These are phyloP conservation scores for Phenganax subtilis DNA, from an alignment of 92 coral and sea anemone species.

Conservation along the genomic window DNA sequence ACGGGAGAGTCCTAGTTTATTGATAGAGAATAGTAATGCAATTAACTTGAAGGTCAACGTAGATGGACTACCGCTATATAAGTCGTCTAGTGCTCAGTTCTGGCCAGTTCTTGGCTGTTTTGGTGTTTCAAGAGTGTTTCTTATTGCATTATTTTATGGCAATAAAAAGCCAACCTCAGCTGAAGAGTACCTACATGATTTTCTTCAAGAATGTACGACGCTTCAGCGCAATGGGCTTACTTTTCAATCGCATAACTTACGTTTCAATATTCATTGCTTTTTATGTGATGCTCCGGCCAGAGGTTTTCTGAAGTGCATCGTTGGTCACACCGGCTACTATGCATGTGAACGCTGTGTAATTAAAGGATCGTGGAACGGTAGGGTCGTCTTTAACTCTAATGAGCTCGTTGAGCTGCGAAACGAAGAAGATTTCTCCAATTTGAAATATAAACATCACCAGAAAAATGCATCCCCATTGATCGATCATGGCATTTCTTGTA, in stretches of 20 bases:
- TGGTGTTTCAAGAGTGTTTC: not conserved
- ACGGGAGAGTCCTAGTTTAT: not conserved
- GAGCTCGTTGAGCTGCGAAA: not conserved
- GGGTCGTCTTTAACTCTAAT: constrained; percentile 8
- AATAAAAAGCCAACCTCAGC: not conserved
- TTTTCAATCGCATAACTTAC: not conserved
- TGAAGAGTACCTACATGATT: not conserved
- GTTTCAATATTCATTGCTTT: not conserved
- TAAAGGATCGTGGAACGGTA: constrained; percentile 12
- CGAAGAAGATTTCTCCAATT: not conserved
- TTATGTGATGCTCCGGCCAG: constrained; percentile 13
- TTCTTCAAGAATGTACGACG: not conserved
- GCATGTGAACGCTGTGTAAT: constrained; percentile 7
- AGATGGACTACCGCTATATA: constrained; percentile 18
- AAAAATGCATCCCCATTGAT: not conserved
- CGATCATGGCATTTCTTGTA: not conserved
- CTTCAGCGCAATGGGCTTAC: not conserved
- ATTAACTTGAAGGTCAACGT: not conserved
- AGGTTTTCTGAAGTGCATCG: constrained; percentile 4
- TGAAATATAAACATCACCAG: not conserved
- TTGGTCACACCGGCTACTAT: not conserved
- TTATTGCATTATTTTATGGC: constrained; percentile 10
- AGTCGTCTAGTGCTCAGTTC: not conserved
- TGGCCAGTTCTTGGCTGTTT: constrained; percentile 25
- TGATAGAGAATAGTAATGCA: no score